Evolutionary conservation across 2,113 vertebrate genomes (phyloP).

Genomic region (Pluvialis apricaria): DNA sequence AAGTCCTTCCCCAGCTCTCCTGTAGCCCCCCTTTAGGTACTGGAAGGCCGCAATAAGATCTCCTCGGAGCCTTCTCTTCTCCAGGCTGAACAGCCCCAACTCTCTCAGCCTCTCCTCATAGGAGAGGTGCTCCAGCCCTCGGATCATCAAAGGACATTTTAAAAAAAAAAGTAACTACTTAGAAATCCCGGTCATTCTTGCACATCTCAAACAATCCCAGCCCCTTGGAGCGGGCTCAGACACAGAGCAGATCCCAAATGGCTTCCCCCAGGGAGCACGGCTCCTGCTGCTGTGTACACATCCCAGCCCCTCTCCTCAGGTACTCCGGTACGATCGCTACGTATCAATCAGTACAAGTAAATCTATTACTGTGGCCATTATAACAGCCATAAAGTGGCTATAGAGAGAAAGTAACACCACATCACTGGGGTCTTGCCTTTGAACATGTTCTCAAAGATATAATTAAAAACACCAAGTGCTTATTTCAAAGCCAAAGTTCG

Average conservation of each 20-base stretch:
- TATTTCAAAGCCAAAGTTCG: constrained; percentile 57
- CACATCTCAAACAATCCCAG: neutral
- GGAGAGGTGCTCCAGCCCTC: no score
- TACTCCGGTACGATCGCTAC: neutral
- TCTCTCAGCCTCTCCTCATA: no score
- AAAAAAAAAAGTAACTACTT: neutral
- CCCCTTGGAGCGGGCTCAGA: neutral
- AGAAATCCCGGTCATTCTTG: neutral
- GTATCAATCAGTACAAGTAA: constrained; percentile 44
- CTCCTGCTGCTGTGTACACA: neutral
- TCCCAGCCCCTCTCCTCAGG: neutral
- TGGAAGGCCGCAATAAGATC: no score
- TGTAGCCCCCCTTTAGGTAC: no score
- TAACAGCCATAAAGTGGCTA: constrained; percentile 61
- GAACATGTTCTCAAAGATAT: constrained; percentile 69
- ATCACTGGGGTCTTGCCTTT: constrained; percentile 48
- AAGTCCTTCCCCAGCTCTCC: no score
- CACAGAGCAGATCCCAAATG: neutral
- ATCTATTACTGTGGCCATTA: constrained; percentile 68
- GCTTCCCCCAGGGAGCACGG: neutral
- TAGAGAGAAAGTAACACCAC: constrained; percentile 68
- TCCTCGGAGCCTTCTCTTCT: no score
- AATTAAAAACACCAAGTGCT: constrained; percentile 77
- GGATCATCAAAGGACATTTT: neutral
- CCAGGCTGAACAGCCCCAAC: no score